Evolutionary conservation across 2,113 vertebrate genomes (phyloP).

Genomic region (Brachyhypopomus occidentalis): DNA sequence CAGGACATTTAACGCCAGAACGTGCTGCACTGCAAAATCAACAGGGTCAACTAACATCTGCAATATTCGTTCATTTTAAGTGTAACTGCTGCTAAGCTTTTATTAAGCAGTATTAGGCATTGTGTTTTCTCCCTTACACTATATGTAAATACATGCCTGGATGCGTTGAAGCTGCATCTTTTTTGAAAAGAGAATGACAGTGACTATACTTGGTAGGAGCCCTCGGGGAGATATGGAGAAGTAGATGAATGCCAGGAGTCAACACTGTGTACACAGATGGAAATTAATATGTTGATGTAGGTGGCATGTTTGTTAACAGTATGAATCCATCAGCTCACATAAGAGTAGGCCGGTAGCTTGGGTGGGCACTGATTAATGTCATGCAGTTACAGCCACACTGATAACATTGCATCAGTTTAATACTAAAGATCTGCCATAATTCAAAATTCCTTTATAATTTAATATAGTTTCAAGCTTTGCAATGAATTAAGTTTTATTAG

Average conservation of each 20-base stretch:
- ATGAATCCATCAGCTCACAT: conserved; percentile 75
- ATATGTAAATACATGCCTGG: conserved; percentile 18
- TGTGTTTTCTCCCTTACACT: not conserved
- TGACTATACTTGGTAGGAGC: conserved; percentile 72
- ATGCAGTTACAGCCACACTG: conserved; percentile 22
- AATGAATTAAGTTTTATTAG: conserved; percentile 12
- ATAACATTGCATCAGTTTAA: conserved; percentile 50
- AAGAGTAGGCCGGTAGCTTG: conserved; percentile 60
- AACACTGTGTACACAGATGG: conserved; percentile 65
- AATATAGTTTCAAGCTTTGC: conserved; percentile 21
- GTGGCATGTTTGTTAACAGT: conserved; percentile 77
- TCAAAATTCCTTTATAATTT: conserved; percentile 42
- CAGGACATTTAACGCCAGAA: conserved; percentile 37
- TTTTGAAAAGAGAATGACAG: conserved; percentile 62
- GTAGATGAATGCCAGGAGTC: conserved; percentile 72
- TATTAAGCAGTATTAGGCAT: not conserved
- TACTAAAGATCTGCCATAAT: conserved; percentile 37
- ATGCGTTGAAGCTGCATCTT: conserved; percentile 52
- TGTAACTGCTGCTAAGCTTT: not conserved
- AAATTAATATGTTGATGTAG: conserved; percentile 70
- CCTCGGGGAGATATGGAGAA: conserved; percentile 64
- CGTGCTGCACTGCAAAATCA: not conserved
- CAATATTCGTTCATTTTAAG: not conserved
- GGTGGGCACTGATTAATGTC: conserved; percentile 44
- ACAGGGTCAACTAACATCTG: not conserved